These are phyloP conservation scores for Epiblema foenella DNA, from an alignment of 2,888 invertebrate genomes.

Conservation along the genomic window DNA sequence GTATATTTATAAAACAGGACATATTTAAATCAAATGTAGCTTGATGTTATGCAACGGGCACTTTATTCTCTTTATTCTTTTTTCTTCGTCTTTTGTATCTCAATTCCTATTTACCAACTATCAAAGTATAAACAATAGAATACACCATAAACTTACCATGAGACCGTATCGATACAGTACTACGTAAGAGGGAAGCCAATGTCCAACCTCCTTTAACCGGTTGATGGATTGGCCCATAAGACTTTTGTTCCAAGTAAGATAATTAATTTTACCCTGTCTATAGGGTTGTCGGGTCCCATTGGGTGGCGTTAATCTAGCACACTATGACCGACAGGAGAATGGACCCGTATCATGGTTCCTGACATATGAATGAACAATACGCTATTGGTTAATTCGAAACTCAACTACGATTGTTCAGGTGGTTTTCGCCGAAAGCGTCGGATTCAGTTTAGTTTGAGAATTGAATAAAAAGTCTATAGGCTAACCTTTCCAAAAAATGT, in stretches of 20 bases:
- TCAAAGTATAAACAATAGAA: neutral
- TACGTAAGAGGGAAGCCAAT: constrained; percentile 52
- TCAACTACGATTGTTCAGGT: constrained; percentile 24
- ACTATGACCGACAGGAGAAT: constrained; percentile 50
- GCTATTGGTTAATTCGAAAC: constrained; percentile 43
- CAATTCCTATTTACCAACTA: neutral
- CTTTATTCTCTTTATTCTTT: neutral
- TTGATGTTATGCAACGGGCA: neutral
- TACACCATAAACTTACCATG: neutral
- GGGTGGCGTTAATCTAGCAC: constrained; percentile 48
- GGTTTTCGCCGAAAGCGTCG: neutral
- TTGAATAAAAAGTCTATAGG: neutral
- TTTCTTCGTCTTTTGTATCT: neutral
- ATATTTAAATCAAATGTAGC: too few relatives aligned
- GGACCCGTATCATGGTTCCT: constrained; percentile 48
- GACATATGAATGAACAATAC: constrained; percentile 48
- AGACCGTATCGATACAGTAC: constrained; percentile 6
- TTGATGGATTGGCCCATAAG: constrained; percentile 66
- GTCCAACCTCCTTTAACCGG: constrained; percentile 59
- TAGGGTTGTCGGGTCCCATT: constrained; percentile 49
- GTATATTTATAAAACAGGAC: too few relatives aligned
- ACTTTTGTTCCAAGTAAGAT: constrained; percentile 65
- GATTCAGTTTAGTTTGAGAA: neutral
- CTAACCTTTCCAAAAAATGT: too few relatives aligned
- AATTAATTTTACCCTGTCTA: constrained; percentile 67